Evolutionary conservation across 1,140 invertebrate species (phyloP).

Genomic region (Telenomus remus): DNA sequence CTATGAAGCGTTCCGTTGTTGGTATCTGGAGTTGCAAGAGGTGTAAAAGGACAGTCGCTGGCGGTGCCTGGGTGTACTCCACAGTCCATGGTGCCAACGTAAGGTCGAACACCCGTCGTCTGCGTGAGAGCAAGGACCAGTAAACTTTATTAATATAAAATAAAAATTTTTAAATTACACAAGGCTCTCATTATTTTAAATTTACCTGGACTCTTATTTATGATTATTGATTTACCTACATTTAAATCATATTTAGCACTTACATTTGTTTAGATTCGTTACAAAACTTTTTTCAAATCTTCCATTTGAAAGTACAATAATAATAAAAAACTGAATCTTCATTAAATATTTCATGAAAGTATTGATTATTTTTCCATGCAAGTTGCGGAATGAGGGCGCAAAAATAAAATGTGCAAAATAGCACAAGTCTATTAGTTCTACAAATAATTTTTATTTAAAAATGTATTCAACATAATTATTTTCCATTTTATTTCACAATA

Average conservation of each 20-base stretch:
- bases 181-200: constrained; percentile 1
- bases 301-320: too few species aligned
- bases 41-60: constrained; percentile 96
- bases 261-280: too few species aligned
- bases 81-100: constrained; percentile 96
- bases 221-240: not conserved
- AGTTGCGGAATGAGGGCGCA: too few species aligned
- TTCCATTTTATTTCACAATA: constrained; percentile 36
- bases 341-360: too few species aligned
- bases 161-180: constrained; percentile 17
- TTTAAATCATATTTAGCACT: too few species aligned
- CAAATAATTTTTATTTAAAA: constrained; percentile 53
- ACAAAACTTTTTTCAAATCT: too few species aligned
- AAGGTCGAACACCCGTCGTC: constrained; percentile 95
- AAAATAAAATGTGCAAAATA: constrained; percentile 12
- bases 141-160: constrained; percentile 73
- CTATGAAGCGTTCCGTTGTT: constrained; percentile 97
- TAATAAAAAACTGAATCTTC: too few species aligned
- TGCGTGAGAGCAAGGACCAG: constrained; percentile 96
- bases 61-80: constrained; percentile 97
- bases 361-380: too few species aligned
- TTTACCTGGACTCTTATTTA: not conserved
- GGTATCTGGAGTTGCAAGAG: constrained; percentile 99
- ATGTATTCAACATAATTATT: constrained; percentile 51
- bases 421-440: constrained; percentile 28